Base-by-base conservation (phyloP, 1,140 invertebrate species). In the Apis mellifera region DNA sequence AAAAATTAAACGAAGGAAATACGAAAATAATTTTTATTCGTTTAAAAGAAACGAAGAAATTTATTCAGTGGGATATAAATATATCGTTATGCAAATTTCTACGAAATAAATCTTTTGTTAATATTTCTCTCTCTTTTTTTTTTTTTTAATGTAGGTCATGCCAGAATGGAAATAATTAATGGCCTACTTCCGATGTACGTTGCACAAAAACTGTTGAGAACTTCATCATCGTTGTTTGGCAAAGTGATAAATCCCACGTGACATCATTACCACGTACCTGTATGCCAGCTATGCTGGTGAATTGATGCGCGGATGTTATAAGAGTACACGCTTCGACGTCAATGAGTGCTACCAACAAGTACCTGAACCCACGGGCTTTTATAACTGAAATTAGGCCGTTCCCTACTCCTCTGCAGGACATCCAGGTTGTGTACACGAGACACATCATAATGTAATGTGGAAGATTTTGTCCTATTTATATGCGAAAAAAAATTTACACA, bases 241-340 rank as follows among this genome's bases (percentile, higher is more conserved):
- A 23, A n/a, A n/a, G n/a, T 42, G 32, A n/a, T 32, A 32, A 32
- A 21, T 75, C 13, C 26, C 21, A 48, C 23, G 42, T 62, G 65
- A 52, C 52, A 23, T 83, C 17, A 66, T 64, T 64, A 73, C 19
- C 48, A 62, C 9, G 59, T 93, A 96, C 95, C 94, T 96, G 95
- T 85, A 96, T 95, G 86, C 95, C 96, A 26, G 95, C 95, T 65
- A 96, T 92, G 75, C 95, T 96, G 19, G 96, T 96, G 85, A 95
- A 96, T 84, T 96, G 95, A 94, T 97, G 97, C 8, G 97, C 96
- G 74, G 96, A 96, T 32, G 96, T 96, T 74, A 97, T 95, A 77
- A 97, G 92, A 79, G 96, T 97, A 92, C 97, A 97, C 42, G 96
- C 96, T 93, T 97, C 96, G 9, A 98, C 97, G 93, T 98, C 98